phyloP scores from a whole-genome alignment of 1,140 invertebrate genomes.

The Physella acuta region DNA sequence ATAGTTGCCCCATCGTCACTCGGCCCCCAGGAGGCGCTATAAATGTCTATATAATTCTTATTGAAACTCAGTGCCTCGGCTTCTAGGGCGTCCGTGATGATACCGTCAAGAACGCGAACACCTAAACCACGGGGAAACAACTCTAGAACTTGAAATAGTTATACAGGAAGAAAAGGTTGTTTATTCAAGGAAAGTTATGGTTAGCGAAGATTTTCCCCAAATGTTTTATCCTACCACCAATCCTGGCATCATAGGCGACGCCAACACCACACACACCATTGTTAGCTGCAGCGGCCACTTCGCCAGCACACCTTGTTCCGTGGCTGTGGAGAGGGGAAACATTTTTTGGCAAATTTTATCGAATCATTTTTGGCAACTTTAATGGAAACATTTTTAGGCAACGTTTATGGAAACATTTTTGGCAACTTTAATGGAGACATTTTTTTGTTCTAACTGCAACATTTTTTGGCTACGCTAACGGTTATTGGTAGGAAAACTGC shows the following conservation, averaged over 20 bases:
- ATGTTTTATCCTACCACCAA: constrained; percentile 71
- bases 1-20: constrained; percentile 82
- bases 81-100: constrained; percentile 96
- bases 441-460: too few relatives aligned
- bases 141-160: too few relatives aligned
- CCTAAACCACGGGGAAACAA: constrained; percentile 67
- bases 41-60: constrained; percentile 95
- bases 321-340: constrained; percentile 66
- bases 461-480: too few relatives aligned
- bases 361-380: too few relatives aligned
- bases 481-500: too few relatives aligned
- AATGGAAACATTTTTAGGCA: too few relatives aligned
- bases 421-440: too few relatives aligned
- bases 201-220: too few relatives aligned
- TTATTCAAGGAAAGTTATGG: too few relatives aligned
- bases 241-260: constrained; percentile 86
- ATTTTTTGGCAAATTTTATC: too few relatives aligned
- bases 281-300: constrained; percentile 95
- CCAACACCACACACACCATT: constrained; percentile 95
- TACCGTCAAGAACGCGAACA: constrained; percentile 95
- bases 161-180: too few relatives aligned
- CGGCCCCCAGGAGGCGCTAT: constrained; percentile 95
- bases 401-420: too few relatives aligned
- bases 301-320: constrained; percentile 96
- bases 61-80: constrained; percentile 90